Evolutionary conservation across 2,888 invertebrate genomes (phyloP), one percentile per base, ranked within the genome.

Genomic region (Metellina segmentata): DNA sequence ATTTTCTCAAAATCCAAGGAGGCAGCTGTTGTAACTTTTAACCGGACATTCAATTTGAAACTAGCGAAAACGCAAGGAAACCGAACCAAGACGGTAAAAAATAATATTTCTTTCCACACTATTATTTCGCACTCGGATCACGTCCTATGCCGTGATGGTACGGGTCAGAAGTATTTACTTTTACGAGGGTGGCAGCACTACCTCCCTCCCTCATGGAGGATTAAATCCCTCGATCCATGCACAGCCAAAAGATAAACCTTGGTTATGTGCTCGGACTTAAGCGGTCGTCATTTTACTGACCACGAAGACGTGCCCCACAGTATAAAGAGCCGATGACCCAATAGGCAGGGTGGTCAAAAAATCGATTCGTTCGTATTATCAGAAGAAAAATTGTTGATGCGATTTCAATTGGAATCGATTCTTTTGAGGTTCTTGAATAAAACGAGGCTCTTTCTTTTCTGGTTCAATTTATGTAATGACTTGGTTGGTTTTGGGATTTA

Each of bases 121-220:
- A 34, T 4, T 19, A 7, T 79, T 88, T 49, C 4, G 53, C 9
- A 88, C 9, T 19, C 88, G 16, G n/a, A 61, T 81, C 88, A 88
- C 88, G 88, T 88, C 70, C 53, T 52, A 49, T 61, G n/a, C 72
- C 49, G 48, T 88, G 88, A 88, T 81, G 72, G 81, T 53, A 81
- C 53, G 72, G 74, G 53, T 51, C 79, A 81, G 81, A 72, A 88
- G 88, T 88, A 88, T 88, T 88, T 88, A 88, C 88, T 88, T 88
- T 88, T 88, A 88, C 88, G 88, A 88, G 88, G 88, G 81, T 49
- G 52, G 74, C 51, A 20, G 53, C 83, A 74, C 74, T 34, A 34
- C 34, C 34, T 34, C 34, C 34, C 34, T 34, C 34, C 34, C 34
- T n/a, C 34, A 34, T 13, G 71, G 20, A 16, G 88, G 88, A 81